Base-by-base conservation (phyloP, 2,113 vertebrate genomes). In the Hydrochoerus hydrochaeris region DNA sequence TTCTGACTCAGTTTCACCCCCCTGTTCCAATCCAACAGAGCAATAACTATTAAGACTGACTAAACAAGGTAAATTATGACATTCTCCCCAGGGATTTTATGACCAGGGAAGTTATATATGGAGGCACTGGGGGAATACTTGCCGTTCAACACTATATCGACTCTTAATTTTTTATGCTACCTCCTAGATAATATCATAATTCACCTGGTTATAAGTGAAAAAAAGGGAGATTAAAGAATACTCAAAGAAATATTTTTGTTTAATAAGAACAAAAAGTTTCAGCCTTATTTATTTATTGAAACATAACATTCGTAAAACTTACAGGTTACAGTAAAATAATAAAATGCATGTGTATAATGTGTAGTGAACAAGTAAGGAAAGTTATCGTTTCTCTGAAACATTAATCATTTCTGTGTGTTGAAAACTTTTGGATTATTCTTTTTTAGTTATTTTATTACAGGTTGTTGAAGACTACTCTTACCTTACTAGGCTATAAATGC, bases 1-100 rank as follows among this genome's bases (percentile, higher is more conserved):
- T 52, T 16, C 63, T 93, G 92, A 63, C 90, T 94, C 73, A 73
- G 32, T 11, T 69, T 54, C 83, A 62, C 35, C 95, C 86, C 84
- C 73, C 63, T 87, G n/a, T 32, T 97, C 38, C 90, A 67, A 32
- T 52, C 52, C 95, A 90, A 8, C 24, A 93, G 46, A 85, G 62
- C 80, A 91, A 67, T 0, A 92, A 69, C 60, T 88, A 14, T 63
- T 93, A 62, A 77, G 82, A 49, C 57, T 69, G 93, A 82, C 49
- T 22, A 14, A 96, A 82, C 9, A 84, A 90, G 73, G 71, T 54
- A 67, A 93, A 78, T 60, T 63, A 57, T 54, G 60, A 30, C 67
- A 57, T 85, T 81, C 46, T 94, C 83, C 54, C 38, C 41, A 77
- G n/a, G 16, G 4, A 84, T 71, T 69, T 88, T 87, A 80, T 57